Evolutionary conservation across 1,140 invertebrate species (phyloP).

Genomic region (Choristoneura fumiferana): DNA sequence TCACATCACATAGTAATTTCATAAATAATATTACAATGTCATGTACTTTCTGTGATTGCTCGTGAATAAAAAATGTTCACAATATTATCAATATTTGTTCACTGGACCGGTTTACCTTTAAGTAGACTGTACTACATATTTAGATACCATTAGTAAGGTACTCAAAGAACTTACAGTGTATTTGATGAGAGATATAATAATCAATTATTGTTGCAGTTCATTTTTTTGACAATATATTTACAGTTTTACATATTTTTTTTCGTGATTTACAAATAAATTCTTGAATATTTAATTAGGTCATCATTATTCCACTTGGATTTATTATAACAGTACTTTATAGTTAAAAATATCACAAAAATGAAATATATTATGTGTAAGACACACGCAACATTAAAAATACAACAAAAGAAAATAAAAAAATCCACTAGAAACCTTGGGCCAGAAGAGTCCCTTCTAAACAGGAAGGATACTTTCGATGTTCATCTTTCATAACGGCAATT

Average conservation of each 20-base stretch:
- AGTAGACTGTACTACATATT: constrained; percentile 73
- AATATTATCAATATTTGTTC: constrained; percentile 78
- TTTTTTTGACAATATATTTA: constrained; percentile 79
- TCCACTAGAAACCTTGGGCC: constrained; percentile 77
- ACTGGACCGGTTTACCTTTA: constrained; percentile 73
- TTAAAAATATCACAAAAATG: constrained; percentile 80
- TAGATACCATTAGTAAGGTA: constrained; percentile 69
- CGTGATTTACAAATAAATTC: constrained; percentile 79
- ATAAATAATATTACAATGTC: constrained; percentile 80
- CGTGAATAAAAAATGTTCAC: constrained; percentile 77
- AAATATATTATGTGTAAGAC: constrained; percentile 79
- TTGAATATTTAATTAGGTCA: constrained; percentile 78
- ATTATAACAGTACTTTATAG: constrained; percentile 78
- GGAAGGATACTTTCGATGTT: constrained; percentile 80
- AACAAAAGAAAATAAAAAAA: constrained; percentile 78
- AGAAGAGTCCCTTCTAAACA: constrained; percentile 76
- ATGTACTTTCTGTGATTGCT: constrained; percentile 78
- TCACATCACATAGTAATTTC: constrained; percentile 79
- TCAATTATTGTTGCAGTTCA: constrained; percentile 75
- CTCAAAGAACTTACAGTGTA: constrained; percentile 75
- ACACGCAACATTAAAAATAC: constrained; percentile 78
- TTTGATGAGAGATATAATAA: constrained; percentile 71
- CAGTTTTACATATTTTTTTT: constrained; percentile 78
- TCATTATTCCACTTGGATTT: constrained; percentile 76
- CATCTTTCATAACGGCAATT: constrained; percentile 75